Evolutionary conservation across 2,113 vertebrate species (phyloP), one percentile per base, ranked within the genome.

Genomic region (Cranoglanis bouderius): DNA sequence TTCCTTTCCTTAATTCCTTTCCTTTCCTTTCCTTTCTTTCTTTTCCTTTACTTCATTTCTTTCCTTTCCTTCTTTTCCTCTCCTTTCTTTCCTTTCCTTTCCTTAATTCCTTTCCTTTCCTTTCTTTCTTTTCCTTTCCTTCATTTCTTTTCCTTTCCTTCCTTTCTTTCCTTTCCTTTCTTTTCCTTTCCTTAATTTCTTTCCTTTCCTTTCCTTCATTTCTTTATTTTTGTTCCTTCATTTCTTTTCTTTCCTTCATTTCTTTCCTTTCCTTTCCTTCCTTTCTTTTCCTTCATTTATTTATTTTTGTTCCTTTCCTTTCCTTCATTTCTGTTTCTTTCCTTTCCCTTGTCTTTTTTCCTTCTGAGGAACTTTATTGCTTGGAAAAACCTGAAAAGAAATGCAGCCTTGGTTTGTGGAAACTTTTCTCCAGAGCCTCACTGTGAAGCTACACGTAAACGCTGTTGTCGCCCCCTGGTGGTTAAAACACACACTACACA

Each of bases 381-480:
- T 80, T n/a, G 46, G 2, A 7, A 14, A 51, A 29, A 14, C 3
- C 21, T 24, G 21, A 75, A 38, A 67, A 67, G 0, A 49, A 57
- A 2, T 32, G 14, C 16, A 55, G 10, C 12, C 19, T 16, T 32
- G 12, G 6, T 78, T 40, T 85, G 49, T 14, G 0, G 29, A 59
- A 51, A 12, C 1, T 24, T 51, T 75, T 46, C 40, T 6, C 14
- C 59, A 7, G 35, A 40, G 4, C 19, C 51, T 35, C 65, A 29
- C 2, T 53, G 67, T 74, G 32, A 74, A 26, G 16, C 8, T 3
- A 40, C 24, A 40, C 9, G 16, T 80, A 65, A 63, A 53, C 14
- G 51, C 72, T 85, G 26, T 61, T 88, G 72, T 85, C 57, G 46
- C 87, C 87, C 82, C 82, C 87, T 88, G 82, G 55, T 78, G 87